Percentiles rank a stretch among this genome's conserved stretches.
Conservation (phyloP, 64 coral and sea anemone genomes). For the Anthopleura sola region DNA sequence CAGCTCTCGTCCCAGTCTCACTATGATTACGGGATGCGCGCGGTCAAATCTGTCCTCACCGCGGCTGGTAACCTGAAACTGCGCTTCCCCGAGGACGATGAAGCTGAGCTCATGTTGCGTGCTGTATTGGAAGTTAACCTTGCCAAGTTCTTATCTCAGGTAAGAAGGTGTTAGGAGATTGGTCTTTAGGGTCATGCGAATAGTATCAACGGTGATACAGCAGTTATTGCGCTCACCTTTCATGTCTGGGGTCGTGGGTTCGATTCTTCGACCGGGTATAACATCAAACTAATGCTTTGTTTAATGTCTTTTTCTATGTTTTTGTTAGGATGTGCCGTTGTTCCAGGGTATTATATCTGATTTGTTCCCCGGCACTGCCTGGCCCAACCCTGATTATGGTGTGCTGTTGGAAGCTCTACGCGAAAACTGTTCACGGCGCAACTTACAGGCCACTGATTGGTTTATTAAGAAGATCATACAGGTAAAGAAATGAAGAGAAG, state of each 20-base stretch:
- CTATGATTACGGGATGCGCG: conserved; percentile 99
- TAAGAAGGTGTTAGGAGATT: conserved; percentile 2
- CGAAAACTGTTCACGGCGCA: conserved; percentile 84
- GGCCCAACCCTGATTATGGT: conserved; percentile 98
- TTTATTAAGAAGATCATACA: conserved; percentile 98
- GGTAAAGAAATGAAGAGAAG: conserved; percentile 23
- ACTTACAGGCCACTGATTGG: conserved; percentile 90
- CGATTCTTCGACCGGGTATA: too few relatives aligned
- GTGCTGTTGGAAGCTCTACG: conserved; percentile 79
- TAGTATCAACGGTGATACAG: too few relatives aligned
- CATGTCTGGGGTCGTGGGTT: too few relatives aligned
- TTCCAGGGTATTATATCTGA: conserved; percentile 99
- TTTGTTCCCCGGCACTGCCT: conserved; percentile 89
- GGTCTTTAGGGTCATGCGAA: background rate
- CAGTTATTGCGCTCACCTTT: too few relatives aligned
- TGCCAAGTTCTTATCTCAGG: conserved; percentile 97
- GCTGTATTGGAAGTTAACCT: conserved; percentile 97
- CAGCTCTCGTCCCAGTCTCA: conserved; percentile 99
- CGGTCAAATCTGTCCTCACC: conserved; percentile 97
- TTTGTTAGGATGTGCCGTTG: conserved; percentile 86
- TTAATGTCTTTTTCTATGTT: background rate
- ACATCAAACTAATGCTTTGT: background rate
- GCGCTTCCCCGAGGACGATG: conserved; percentile 87
- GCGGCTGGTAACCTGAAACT: conserved; percentile 96
- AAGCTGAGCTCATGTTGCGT: conserved; percentile 94